Conservation (phyloP, 1,140 invertebrate species). For the Theocolax elegans region DNA sequence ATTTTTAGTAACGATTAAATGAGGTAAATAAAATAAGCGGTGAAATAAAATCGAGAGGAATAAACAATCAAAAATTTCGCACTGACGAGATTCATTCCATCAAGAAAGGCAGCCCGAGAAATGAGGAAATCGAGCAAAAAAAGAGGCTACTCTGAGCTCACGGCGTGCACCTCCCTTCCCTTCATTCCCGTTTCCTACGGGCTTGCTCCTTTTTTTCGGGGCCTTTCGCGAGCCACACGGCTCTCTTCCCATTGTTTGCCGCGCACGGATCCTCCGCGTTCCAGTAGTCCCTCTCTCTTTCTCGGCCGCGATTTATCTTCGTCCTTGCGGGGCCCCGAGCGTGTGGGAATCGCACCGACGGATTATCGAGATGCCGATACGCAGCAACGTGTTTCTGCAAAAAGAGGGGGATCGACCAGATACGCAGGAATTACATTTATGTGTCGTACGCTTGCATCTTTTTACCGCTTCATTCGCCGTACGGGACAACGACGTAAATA, state of each 20-base stretch:
- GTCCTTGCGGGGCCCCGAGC: slow-evolving; percentile 37
- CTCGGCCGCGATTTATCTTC: slow-evolving; percentile 51
- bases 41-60: too few relatives aligned
- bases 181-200: too few relatives aligned
- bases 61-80: too few relatives aligned
- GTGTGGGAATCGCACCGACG: slow-evolving; percentile 40
- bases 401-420: neutral
- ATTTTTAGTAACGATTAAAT: too few relatives aligned
- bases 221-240: slow-evolving; percentile 32
- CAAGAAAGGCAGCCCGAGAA: too few relatives aligned
- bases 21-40: too few relatives aligned
- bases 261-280: slow-evolving; percentile 53
- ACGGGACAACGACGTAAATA: too few relatives aligned
- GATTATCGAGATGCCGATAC: slow-evolving; percentile 38
- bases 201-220: neutral
- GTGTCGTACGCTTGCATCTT: slow-evolving; percentile 20
- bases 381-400: neutral
- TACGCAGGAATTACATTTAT: slow-evolving; percentile 29
- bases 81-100: too few relatives aligned
- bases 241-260: slow-evolving; percentile 51
- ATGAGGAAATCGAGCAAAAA: slow-evolving; percentile 8
- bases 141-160: neutral
- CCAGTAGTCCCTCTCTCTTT: slow-evolving; percentile 46
- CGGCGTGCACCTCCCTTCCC: too few relatives aligned
- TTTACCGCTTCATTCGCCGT: slow-evolving; percentile 22